A percentile compares a stretch with the other conserved stretches of the same genome.
Evolutionary conservation across 2,888 invertebrate species (phyloP).

Genomic region (Mellilla xanthometata): DNA sequence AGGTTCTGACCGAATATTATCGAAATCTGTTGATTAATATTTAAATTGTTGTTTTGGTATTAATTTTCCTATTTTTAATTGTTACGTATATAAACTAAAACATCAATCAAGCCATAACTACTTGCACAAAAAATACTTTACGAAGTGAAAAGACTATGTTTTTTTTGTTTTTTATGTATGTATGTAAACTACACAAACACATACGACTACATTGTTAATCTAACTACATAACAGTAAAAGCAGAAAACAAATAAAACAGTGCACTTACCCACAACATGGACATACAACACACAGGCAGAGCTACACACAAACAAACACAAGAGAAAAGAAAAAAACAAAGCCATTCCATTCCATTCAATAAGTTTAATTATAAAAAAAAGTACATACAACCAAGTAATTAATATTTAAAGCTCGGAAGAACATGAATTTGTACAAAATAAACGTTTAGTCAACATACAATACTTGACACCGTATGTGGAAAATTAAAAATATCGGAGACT

Average conservation of each 20-base stretch:
- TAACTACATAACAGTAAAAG: conserved; percentile 14
- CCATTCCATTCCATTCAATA: conserved; percentile 76
- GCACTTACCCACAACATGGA: conserved; percentile 59
- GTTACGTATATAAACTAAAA: too few relatives aligned
- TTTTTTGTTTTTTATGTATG: too few relatives aligned
- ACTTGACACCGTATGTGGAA: background rate
- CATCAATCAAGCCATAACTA: too few relatives aligned
- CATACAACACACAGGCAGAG: conserved; percentile 60
- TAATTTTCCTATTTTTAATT: too few relatives aligned
- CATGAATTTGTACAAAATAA: conserved; percentile 69
- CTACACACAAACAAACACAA: conserved; percentile 48
- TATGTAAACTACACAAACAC: conserved; percentile 5
- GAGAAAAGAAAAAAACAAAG: conserved; percentile 73
- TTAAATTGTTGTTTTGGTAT: too few relatives aligned
- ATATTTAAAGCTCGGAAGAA: conserved; percentile 81
- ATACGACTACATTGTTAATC: conserved; percentile 6
- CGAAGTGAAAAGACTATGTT: too few relatives aligned
- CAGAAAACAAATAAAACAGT: conserved; percentile 36
- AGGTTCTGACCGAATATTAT: too few relatives aligned
- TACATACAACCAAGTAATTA: conserved; percentile 78
- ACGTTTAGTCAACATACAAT: conserved; percentile 34
- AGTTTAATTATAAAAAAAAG: conserved; percentile 77
- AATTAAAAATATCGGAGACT: too few relatives aligned
- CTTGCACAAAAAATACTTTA: too few relatives aligned
- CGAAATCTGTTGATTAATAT: too few relatives aligned